phyloP scores from a whole-genome alignment of 2,113 vertebrate species.

The Riparia riparia region DNA sequence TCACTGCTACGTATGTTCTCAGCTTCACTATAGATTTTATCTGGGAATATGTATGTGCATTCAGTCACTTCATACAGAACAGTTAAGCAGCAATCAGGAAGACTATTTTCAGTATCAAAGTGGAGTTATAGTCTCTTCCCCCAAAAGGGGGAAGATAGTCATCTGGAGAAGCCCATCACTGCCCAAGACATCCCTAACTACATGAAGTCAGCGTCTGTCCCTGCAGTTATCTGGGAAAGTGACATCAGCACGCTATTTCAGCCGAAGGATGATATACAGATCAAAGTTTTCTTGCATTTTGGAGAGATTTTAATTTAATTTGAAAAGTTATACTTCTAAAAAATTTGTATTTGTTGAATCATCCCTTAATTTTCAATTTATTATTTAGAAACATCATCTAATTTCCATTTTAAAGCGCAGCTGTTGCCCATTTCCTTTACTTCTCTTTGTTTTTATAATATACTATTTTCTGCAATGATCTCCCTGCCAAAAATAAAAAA shows the following conservation, averaged over 20 bases:
- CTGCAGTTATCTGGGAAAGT: neutral
- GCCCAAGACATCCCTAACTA: neutral
- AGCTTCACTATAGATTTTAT: neutral
- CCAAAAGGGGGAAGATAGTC: neutral
- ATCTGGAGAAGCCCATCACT: neutral
- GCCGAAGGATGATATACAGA: neutral
- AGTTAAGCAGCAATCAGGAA: neutral
- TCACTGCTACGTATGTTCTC: neutral
- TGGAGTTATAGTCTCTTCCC: neutral
- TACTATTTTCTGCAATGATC: neutral
- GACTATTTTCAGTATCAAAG: neutral
- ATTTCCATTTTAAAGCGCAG: neutral
- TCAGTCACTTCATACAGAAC: neutral
- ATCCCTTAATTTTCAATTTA: neutral
- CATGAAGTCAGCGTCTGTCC: neutral
- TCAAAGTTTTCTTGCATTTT: neutral
- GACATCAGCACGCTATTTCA: neutral
- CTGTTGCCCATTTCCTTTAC: neutral
- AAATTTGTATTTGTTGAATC: neutral
- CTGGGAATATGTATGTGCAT: neutral
- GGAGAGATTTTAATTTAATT: neutral
- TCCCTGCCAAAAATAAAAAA: neutral
- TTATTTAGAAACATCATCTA: neutral
- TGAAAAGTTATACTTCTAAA: neutral
- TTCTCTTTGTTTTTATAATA: conserved; percentile 6